Evolutionary conservation across 2,888 invertebrate species (phyloP).

Genomic region (Oscheius sp.): DNA sequence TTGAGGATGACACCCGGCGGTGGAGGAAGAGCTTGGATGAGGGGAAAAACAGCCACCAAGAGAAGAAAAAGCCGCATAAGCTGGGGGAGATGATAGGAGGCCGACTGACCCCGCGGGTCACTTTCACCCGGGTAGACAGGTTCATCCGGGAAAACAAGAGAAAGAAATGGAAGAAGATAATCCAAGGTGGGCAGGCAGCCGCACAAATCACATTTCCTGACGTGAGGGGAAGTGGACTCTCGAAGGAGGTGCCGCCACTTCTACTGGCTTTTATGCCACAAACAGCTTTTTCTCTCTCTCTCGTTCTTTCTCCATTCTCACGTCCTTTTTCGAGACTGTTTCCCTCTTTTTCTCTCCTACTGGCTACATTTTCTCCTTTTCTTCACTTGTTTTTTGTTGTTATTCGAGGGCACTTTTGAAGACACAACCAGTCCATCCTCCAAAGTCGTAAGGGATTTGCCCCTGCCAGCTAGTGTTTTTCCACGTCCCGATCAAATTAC

Average conservation of each 20-base stretch:
- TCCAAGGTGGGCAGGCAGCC: constrained; percentile 15
- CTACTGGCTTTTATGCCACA: background rate
- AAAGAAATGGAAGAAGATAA: constrained; percentile 17
- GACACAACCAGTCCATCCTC: too few species aligned
- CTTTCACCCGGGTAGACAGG: constrained; percentile 21
- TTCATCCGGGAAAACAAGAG: background rate
- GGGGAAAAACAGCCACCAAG: background rate
- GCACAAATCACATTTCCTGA: constrained; percentile 23
- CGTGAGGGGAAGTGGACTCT: constrained; percentile 11
- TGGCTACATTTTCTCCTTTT: background rate
- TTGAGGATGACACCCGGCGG: constrained; percentile 25
- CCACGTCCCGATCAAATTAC: background rate
- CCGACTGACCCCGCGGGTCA: constrained; percentile 26
- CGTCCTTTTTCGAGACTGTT: background rate
- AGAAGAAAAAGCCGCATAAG: background rate
- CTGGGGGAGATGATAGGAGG: background rate
- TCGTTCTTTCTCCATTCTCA: background rate
- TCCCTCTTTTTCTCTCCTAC: background rate
- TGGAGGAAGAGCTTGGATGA: constrained; percentile 16
- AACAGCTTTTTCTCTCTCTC: background rate
- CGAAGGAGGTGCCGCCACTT: background rate
- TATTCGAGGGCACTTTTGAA: too few species aligned
- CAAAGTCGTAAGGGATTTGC: too few species aligned
- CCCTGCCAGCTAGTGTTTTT: background rate
- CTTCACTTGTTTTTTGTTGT: background rate